Evolutionary conservation across 2,888 invertebrate genomes (phyloP).

Genomic region (Apamea crenata): DNA sequence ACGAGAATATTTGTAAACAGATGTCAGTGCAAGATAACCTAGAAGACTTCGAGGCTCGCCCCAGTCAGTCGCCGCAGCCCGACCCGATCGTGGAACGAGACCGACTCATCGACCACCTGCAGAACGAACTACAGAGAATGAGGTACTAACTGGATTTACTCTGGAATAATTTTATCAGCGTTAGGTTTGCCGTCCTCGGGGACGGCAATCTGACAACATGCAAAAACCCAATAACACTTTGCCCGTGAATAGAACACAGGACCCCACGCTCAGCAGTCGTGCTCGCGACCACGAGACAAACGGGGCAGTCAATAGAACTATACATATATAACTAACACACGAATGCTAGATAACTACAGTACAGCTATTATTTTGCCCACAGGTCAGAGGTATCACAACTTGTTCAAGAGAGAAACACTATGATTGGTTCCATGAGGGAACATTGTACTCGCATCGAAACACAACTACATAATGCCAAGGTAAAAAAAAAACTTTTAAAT

Average conservation of each 20-base stretch:
- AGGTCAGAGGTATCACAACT: slow-evolving; percentile 83
- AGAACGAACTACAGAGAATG: slow-evolving; percentile 93
- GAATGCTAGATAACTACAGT: neutral
- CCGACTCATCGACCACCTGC: slow-evolving; percentile 94
- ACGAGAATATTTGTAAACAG: neutral
- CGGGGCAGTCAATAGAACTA: too few species aligned
- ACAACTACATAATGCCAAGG: slow-evolving; percentile 81
- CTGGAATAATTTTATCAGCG: neutral
- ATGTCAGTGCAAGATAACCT: slow-evolving; percentile 76
- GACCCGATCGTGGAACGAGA: slow-evolving; percentile 92
- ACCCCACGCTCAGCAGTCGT: too few species aligned
- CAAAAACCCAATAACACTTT: too few species aligned
- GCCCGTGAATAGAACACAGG: too few species aligned
- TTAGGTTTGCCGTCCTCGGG: too few species aligned
- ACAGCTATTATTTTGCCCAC: slow-evolving; percentile 11
- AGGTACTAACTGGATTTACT: slow-evolving; percentile 76
- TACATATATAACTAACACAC: neutral
- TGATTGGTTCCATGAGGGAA: slow-evolving; percentile 85
- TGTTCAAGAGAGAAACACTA: slow-evolving; percentile 84
- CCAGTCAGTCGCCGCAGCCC: slow-evolving; percentile 82
- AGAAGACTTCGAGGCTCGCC: slow-evolving; percentile 79
- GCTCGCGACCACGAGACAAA: too few species aligned
- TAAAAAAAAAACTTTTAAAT: slow-evolving; percentile 55
- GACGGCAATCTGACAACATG: too few species aligned
- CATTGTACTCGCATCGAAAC: slow-evolving; percentile 83